Conservation (phyloP, 1,140 invertebrate species). For the Drosophila auraria region DNA sequence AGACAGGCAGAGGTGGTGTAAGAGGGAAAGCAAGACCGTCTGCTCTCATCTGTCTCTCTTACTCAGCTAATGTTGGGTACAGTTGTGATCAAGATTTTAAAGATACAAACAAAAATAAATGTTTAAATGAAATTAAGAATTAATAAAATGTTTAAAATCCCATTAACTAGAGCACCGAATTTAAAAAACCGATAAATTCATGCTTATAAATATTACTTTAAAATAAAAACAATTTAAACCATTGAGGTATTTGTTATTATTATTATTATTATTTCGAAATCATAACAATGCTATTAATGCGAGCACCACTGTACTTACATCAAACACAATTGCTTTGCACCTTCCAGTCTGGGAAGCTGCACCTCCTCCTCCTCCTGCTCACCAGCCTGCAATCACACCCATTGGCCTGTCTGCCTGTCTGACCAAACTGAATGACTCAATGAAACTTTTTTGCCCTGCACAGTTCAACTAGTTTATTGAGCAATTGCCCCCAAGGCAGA, state of each 20-base stretch:
- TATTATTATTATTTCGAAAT: too few species aligned
- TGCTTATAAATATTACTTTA: too few species aligned
- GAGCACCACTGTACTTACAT: slow-evolving; percentile 1
- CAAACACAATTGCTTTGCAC: slow-evolving; percentile 63
- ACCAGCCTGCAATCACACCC: slow-evolving; percentile 4
- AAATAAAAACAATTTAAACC: too few species aligned
- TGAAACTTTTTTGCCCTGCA: slow-evolving; percentile 41
- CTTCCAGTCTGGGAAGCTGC: slow-evolving; percentile 51
- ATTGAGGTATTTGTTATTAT: too few species aligned
- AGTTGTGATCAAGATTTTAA: background rate
- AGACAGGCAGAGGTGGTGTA: background rate
- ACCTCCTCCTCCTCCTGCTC: slow-evolving; percentile 13
- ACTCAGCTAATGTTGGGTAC: slow-evolving; percentile 12
- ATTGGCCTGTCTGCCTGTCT: slow-evolving; percentile 37
- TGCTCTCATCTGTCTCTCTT: slow-evolving; percentile 6
- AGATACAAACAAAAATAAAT: too few species aligned
- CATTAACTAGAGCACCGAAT: too few species aligned
- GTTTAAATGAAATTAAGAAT: too few species aligned
- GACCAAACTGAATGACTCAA: slow-evolving; percentile 57
- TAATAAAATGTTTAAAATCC: too few species aligned
- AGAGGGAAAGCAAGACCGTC: background rate
- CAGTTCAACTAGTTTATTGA: slow-evolving; percentile 44
- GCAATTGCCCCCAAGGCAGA: slow-evolving; percentile 34
- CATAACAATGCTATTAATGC: background rate
- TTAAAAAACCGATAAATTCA: too few species aligned